A percentile compares a stretch with the other conserved stretches of the same genome.
phyloP scores from a whole-genome alignment of 1,140 invertebrate genomes.

The Drosophila nannoptera region DNA sequence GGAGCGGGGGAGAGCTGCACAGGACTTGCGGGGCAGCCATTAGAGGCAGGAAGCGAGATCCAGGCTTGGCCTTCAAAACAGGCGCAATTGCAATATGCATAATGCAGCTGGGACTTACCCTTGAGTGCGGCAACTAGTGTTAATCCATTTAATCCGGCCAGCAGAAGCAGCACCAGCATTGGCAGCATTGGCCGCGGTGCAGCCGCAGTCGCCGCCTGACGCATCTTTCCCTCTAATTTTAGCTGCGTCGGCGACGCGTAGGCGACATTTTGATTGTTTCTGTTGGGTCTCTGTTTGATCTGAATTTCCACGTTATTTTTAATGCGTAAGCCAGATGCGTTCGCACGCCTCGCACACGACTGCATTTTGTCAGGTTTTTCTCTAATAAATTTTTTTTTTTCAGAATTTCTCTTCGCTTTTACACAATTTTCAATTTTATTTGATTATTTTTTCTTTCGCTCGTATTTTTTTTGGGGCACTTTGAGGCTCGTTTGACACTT shows the following conservation, averaged over 20 bases:
- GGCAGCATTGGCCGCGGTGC: no score
- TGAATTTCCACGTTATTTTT: conserved; percentile 21
- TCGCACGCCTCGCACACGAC: conserved; percentile 57
- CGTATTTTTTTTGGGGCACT: conserved; percentile 6
- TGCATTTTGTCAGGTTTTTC: conserved; percentile 68
- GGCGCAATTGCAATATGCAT: background rate
- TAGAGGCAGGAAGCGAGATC: conserved; percentile 47
- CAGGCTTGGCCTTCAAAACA: conserved; percentile 54
- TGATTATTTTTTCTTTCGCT: background rate
- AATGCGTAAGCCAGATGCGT: conserved; percentile 50
- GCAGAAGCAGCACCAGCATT: conserved; percentile 40
- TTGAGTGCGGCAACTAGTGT: conserved; percentile 74
- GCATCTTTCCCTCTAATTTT: conserved; percentile 63
- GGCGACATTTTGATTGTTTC: conserved; percentile 67
- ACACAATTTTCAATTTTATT: no score
- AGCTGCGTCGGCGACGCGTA: conserved; percentile 41
- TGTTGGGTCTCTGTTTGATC: conserved; percentile 38
- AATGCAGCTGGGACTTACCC: conserved; percentile 62
- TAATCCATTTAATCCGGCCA: conserved; percentile 74
- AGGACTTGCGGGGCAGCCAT: conserved; percentile 54
- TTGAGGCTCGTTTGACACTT: conserved; percentile 8
- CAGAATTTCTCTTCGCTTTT: background rate
- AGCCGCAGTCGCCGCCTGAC: conserved; percentile 26
- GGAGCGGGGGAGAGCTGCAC: conserved; percentile 32
- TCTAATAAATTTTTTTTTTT: background rate